Evolutionary conservation across 2,113 vertebrate genomes (phyloP).

Genomic region (Benitochromis conjunctus): DNA sequence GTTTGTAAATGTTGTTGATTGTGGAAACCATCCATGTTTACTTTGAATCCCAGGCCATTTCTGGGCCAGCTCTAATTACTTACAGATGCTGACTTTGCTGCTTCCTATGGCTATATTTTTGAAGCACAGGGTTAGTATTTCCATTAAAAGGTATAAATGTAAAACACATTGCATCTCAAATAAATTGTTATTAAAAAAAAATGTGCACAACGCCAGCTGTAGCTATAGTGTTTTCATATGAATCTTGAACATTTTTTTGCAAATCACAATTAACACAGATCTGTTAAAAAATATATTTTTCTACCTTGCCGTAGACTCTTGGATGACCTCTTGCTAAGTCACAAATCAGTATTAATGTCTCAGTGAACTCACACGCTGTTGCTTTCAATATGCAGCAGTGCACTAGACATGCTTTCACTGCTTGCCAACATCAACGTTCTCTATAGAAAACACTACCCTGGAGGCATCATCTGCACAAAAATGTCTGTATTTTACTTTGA

Average conservation of each 20-base stretch:
- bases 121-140: conserved; percentile 82
- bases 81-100: conserved; percentile 87
- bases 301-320: not conserved
- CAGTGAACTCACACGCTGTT: conserved; percentile 36
- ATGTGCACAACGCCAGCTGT: conserved; percentile 77
- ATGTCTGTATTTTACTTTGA: conserved; percentile 36
- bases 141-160: conserved; percentile 86
- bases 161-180: conserved; percentile 82
- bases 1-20: conserved; percentile 98
- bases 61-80: conserved; percentile 87
- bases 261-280: conserved; percentile 67
- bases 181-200: not conserved
- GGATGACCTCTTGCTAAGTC: conserved; percentile 10
- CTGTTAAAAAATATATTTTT: conserved; percentile 16
- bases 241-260: conserved; percentile 72
- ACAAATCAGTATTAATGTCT: conserved; percentile 37
- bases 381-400: conserved; percentile 10
- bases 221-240: conserved; percentile 79
- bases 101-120: conserved; percentile 82
- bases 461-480: conserved; percentile 13
- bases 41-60: conserved; percentile 88
- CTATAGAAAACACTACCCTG: conserved; percentile 13
- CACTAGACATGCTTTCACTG: conserved; percentile 1
- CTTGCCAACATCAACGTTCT: conserved; percentile 26
- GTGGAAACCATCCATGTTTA: conserved; percentile 98